Evolutionary conservation across 2,797 vertebrate genomes (phyloP).

Genomic region (Mycteria americana): DNA sequence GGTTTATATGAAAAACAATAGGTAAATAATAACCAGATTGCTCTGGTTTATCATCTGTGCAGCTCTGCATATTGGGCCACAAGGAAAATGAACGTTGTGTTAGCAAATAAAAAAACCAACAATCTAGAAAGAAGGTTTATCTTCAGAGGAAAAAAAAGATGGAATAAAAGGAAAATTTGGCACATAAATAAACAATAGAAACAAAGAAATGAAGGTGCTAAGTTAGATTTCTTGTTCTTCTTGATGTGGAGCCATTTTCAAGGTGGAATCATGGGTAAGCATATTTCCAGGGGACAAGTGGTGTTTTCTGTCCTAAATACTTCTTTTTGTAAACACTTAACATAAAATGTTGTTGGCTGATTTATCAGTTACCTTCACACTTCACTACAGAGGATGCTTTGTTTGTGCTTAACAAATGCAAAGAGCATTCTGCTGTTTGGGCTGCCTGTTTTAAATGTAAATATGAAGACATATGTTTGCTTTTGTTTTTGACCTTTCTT

Average conservation of each 20-base stretch:
- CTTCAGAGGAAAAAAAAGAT: not conserved
- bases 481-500: conserved; percentile 41
- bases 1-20: not conserved
- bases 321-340: conserved; percentile 12
- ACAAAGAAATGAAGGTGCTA: not conserved
- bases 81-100: not conserved
- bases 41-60: not conserved
- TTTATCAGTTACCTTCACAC: conserved; percentile 34
- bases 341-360: not conserved
- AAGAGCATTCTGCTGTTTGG: not conserved
- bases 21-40: not conserved
- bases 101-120: not conserved
- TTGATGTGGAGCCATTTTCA: not conserved
- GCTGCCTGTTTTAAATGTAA: conserved; percentile 43
- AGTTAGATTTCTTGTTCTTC: not conserved
- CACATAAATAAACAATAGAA: not conserved
- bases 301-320: not conserved
- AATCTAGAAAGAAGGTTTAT: not conserved
- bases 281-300: not conserved
- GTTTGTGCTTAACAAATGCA: conserved; percentile 26
- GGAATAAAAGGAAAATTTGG: not conserved
- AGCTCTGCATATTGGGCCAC: not conserved
- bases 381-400: not conserved
- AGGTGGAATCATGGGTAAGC: not conserved
- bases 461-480: conserved; percentile 44